Conservation (phyloP, 1,140 invertebrate species). For the Pseudachorutes palmiensis region DNA sequence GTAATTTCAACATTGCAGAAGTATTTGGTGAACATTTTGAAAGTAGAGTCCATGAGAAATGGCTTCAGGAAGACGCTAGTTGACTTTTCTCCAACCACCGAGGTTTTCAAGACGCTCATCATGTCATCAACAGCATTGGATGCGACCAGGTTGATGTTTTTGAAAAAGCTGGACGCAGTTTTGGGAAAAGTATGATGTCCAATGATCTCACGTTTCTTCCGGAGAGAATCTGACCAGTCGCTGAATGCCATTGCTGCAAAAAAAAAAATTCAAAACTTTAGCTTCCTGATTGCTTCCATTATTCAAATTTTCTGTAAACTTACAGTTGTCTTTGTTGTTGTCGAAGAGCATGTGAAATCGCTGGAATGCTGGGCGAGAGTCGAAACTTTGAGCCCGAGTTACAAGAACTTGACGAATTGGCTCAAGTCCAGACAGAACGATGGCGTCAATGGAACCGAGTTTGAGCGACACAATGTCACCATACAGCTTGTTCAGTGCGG, state of each 20-base stretch:
- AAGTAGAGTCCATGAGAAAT: conserved; percentile 57
- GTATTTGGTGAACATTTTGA: conserved; percentile 75
- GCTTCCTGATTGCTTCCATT: neutral
- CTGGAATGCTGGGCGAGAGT: conserved; percentile 68
- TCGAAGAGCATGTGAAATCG: conserved; percentile 58
- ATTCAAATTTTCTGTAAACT: conserved; percentile 44
- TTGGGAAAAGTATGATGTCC: conserved; percentile 66
- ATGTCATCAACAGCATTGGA: conserved; percentile 33
- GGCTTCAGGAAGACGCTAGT: conserved; percentile 51
- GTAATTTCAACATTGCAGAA: conserved; percentile 70
- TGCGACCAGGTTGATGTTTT: conserved; percentile 40
- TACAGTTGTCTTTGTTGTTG: conserved; percentile 60
- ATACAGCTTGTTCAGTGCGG: conserved; percentile 57
- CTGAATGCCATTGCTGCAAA: conserved; percentile 71
- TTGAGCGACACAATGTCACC: conserved; percentile 64
- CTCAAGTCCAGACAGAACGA: conserved; percentile 66
- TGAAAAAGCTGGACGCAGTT: conserved; percentile 59
- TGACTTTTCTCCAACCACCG: neutral
- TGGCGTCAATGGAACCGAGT: conserved; percentile 59
- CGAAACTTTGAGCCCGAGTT: conserved; percentile 68
- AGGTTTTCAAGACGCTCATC: conserved; percentile 37
- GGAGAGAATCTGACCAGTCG: conserved; percentile 74
- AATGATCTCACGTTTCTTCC: conserved; percentile 64
- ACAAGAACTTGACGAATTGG: conserved; percentile 69
- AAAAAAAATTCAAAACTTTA: conserved; percentile 29